A percentile compares a stretch with the other conserved stretches of the same genome.
Evolutionary conservation across 2,888 invertebrate species (phyloP).

Genomic region (Drosophila borealis): DNA sequence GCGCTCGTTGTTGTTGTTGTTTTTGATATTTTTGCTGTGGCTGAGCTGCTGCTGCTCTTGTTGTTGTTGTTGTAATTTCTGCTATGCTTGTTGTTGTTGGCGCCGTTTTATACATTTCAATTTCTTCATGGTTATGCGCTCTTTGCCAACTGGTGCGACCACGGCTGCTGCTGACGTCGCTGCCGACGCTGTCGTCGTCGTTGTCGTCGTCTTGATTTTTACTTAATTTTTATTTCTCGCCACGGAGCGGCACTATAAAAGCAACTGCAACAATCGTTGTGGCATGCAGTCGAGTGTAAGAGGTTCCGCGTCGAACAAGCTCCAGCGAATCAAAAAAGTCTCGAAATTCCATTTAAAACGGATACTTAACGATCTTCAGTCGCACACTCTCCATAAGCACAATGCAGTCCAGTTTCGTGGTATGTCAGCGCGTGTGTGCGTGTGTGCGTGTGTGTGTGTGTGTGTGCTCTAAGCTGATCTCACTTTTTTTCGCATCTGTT

Average conservation of each 20-base stretch:
- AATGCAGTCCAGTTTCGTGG: conserved; percentile 84
- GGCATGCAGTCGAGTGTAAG: conserved; percentile 84
- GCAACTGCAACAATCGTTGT: conserved; percentile 83
- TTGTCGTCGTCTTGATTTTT: conserved; percentile 59
- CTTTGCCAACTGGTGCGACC: conserved; percentile 71
- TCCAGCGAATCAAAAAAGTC: conserved; percentile 40
- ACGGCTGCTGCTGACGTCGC: conserved; percentile 23
- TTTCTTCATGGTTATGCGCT: conserved; percentile 81
- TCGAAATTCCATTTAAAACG: conserved; percentile 29
- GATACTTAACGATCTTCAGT: conserved; percentile 52
- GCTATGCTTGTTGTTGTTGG: conserved; percentile 36
- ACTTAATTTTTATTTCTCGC: conserved; percentile 79
- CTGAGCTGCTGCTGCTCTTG: conserved; percentile 18
- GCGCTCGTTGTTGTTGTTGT: conserved; percentile 20
- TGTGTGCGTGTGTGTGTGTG: conserved; percentile 26
- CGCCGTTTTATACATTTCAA: conserved; percentile 71
- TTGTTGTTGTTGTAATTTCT: conserved; percentile 19
- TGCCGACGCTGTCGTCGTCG: conserved; percentile 13
- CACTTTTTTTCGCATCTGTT: conserved; percentile 17
- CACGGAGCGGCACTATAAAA: conserved; percentile 83
- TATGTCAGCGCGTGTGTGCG: conserved; percentile 59
- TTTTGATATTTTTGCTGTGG: conserved; percentile 13
- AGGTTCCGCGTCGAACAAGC: conserved; percentile 83
- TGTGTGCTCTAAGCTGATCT: conserved; percentile 6
- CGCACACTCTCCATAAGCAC: conserved; percentile 40